Evolutionary conservation across 2,113 vertebrate genomes (phyloP), one percentile per base, ranked within the genome.

Genomic region (Carlito syrichta): DNA sequence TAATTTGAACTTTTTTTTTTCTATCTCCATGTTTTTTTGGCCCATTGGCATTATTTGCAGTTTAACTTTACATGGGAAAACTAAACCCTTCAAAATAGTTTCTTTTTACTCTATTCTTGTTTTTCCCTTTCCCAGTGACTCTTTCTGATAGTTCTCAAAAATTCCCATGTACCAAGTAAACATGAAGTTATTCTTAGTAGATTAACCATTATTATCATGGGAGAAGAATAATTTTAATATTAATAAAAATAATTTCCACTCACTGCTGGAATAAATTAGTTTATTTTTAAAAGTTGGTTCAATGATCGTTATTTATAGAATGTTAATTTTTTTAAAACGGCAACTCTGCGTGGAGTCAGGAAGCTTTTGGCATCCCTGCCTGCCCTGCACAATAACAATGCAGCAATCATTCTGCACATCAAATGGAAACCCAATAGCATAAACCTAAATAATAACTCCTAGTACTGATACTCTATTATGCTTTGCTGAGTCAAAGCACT

Each of bases 201-300:
- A 92, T 97, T 98, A 97, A 69, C 71, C 93, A 84, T 89, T 98
- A 97, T 96, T 95, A 97, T 97, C 97, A 97, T 97, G 98, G 98
- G 98, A 97, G 94, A 97, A 89, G 95, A 96, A 96, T 96, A 86
- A 95, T 96, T 96, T 98, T 97, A 97, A 98, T 98, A 98, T 98
- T 98, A 98, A 97, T 98, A 97, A 95, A 97, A 98, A 97, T 96
- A 92, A 98, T 97, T 96, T 93, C 98, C 66, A 88, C 81, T 97
- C 84, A 91, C 96, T 96, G 96, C 97, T 98, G 97, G 97, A 97
- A 96, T 96, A 98, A 97, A 98, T 98, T 98, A 97, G 96, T 92
- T 97, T 98, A 96, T 97, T 98, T 98, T 97, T 94, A 95, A 96
- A 98, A 94, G 90, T 93, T 92, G n/a, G 25, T 87, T 95, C 77